Percentiles rank a stretch among this genome's conserved stretches.
phyloP scores from a whole-genome alignment of 2,888 invertebrate species.

The Hirtodrosophila histrioides region DNA sequence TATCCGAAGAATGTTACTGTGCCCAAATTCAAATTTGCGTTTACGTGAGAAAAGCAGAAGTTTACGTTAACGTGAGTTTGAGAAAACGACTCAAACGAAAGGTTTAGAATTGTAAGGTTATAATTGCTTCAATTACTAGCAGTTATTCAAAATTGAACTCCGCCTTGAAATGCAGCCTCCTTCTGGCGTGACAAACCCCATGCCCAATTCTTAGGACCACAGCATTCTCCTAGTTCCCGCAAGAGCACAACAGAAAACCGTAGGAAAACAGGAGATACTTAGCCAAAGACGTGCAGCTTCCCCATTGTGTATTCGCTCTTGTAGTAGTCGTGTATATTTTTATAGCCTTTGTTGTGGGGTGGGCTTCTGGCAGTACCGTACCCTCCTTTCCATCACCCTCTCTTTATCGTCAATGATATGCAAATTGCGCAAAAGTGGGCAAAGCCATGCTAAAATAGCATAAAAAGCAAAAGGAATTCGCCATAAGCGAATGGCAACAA shows the following conservation, averaged over 20 bases:
- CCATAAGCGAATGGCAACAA: slow-evolving; percentile 58
- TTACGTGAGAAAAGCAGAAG: no score
- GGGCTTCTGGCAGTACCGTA: slow-evolving; percentile 32
- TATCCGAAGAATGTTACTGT: background rate
- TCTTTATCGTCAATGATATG: slow-evolving; percentile 60
- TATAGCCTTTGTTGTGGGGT: slow-evolving; percentile 18
- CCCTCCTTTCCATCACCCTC: slow-evolving; percentile 9
- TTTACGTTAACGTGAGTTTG: no score
- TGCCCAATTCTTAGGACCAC: background rate
- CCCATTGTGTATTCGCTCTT: slow-evolving; percentile 16
- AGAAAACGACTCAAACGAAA: no score
- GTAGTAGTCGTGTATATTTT: slow-evolving; percentile 20
- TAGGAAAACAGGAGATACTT: slow-evolving; percentile 29
- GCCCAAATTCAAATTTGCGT: no score
- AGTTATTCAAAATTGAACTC: no score
- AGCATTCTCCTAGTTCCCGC: background rate
- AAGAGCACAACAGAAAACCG: slow-evolving; percentile 26
- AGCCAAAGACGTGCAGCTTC: slow-evolving; percentile 41
- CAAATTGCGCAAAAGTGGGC: slow-evolving; percentile 60
- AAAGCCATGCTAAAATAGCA: slow-evolving; percentile 20
- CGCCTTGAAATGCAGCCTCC: no score
- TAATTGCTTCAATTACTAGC: no score
- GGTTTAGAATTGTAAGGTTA: no score
- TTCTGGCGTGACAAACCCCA: no score
- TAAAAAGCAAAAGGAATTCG: slow-evolving; percentile 6